These are phyloP conservation scores for Oreohelix idahoensis DNA, from an alignment of 1,140 invertebrate species.

Conservation along the genomic window DNA sequence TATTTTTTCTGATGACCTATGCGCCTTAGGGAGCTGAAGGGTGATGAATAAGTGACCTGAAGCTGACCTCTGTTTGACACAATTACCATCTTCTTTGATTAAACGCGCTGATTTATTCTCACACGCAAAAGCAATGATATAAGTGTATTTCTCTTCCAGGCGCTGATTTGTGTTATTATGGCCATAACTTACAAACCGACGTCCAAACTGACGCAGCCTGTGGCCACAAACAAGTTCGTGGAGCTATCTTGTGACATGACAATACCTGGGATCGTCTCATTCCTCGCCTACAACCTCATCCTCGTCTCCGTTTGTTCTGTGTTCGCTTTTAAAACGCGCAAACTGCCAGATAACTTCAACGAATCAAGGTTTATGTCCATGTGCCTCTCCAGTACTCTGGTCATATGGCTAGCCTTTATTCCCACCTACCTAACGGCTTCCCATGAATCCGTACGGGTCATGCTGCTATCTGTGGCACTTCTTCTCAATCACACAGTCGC, in stretches of 20 bases:
- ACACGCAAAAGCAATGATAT: neutral
- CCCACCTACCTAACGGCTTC: slow-evolving; percentile 40
- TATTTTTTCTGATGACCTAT: no score
- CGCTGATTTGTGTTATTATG: slow-evolving; percentile 30
- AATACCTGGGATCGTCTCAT: slow-evolving; percentile 37
- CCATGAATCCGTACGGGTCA: slow-evolving; percentile 40
- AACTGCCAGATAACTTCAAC: slow-evolving; percentile 49
- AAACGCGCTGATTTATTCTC: no score
- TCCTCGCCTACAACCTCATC: slow-evolving; percentile 86
- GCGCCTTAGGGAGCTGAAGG: no score
- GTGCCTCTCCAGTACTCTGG: slow-evolving; percentile 33
- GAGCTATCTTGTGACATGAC: slow-evolving; percentile 24
- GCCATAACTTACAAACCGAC: slow-evolving; percentile 7
- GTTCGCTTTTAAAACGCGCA: slow-evolving; percentile 82
- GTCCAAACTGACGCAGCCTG: slow-evolving; percentile 33
- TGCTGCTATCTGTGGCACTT: slow-evolving; percentile 51
- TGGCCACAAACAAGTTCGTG: slow-evolving; percentile 41
- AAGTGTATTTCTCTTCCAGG: slow-evolving; percentile 26
- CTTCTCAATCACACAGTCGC: slow-evolving; percentile 51
- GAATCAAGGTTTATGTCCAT: slow-evolving; percentile 51
- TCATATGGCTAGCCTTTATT: slow-evolving; percentile 51
- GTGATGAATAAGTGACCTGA: no score
- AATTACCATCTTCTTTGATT: no score
- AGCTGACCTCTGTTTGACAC: no score
- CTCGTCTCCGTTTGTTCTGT: slow-evolving; percentile 89